Percentiles rank a stretch among this genome's conserved stretches.
phyloP scores from a whole-genome alignment of 2,113 vertebrate genomes.

The Gobiocypris rarus region DNA sequence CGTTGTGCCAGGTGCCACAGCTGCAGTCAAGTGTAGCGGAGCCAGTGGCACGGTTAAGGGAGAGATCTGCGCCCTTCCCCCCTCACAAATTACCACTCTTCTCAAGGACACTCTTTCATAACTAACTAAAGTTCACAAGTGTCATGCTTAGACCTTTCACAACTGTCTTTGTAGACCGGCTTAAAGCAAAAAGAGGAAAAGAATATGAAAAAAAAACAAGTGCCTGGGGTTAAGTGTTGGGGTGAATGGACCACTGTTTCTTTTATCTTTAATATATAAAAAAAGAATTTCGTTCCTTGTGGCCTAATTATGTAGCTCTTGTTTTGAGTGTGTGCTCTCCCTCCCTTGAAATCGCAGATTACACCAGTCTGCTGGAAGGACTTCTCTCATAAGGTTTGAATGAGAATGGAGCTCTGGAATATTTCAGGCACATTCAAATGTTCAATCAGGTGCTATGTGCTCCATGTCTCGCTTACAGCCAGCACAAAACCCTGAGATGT shows the following conservation, averaged over 20 bases:
- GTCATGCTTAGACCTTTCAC: slow-evolving; percentile 67
- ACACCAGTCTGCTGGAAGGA: slow-evolving; percentile 76
- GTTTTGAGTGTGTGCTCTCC: slow-evolving; percentile 43
- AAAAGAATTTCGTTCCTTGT: slow-evolving; percentile 64
- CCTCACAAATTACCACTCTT: slow-evolving; percentile 68
- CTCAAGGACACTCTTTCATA: slow-evolving; percentile 60
- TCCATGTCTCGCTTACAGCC: slow-evolving; percentile 62
- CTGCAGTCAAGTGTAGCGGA: slow-evolving; percentile 73
- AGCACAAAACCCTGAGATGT: slow-evolving; percentile 73
- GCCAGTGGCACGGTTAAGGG: slow-evolving; percentile 73
- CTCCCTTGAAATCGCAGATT: slow-evolving; percentile 67
- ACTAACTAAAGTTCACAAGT: slow-evolving; percentile 69
- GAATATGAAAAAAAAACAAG: slow-evolving; percentile 59
- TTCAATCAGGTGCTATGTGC: slow-evolving; percentile 58
- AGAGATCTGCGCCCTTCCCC: slow-evolving; percentile 80
- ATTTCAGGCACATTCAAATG: slow-evolving; percentile 56
- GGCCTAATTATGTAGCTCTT: slow-evolving; percentile 52
- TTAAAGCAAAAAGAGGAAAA: slow-evolving; percentile 27
- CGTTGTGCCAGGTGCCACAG: slow-evolving; percentile 79
- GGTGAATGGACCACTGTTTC: slow-evolving; percentile 82
- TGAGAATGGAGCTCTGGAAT: slow-evolving; percentile 51
- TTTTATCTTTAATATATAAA: slow-evolving; percentile 56
- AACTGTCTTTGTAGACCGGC: slow-evolving; percentile 68
- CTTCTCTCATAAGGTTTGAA: slow-evolving; percentile 60
- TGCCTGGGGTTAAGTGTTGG: slow-evolving; percentile 76